Conservation (phyloP, 2,113 vertebrate species). For the Brachypodius melanocephalos region DNA sequence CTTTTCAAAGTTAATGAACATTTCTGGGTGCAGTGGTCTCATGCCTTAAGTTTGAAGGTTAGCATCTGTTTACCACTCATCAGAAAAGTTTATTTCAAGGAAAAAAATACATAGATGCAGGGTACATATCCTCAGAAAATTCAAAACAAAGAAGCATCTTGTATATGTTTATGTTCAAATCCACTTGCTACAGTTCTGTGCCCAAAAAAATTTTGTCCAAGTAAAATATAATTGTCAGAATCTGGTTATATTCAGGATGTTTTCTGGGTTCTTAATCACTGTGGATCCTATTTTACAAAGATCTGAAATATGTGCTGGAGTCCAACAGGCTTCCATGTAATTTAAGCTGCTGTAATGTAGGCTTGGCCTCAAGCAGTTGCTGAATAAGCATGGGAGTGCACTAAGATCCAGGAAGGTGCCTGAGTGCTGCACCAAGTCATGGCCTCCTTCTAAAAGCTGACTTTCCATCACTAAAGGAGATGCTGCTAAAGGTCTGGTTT, state of each 20-base stretch:
- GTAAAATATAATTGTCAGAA: background rate
- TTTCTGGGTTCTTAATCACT: background rate
- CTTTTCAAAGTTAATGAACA: background rate
- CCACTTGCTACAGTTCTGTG: background rate
- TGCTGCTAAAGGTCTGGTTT: background rate
- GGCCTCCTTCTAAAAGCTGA: background rate
- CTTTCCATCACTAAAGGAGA: background rate
- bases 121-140: background rate
- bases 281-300: background rate
- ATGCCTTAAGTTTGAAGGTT: background rate
- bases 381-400: background rate
- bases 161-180: background rate
- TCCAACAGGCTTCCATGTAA: background rate
- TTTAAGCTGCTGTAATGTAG: background rate
- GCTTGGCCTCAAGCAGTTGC: background rate
- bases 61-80: background rate
- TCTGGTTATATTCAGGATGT: background rate
- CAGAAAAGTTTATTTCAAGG: background rate
- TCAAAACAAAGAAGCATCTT: background rate
- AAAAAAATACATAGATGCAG: background rate
- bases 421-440: background rate
- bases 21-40: background rate
- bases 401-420: background rate
- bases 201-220: background rate
- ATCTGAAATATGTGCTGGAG: background rate